Base-by-base conservation (phyloP, 2,113 vertebrate genomes). In the Cyprinodon brontotheroides region DNA sequence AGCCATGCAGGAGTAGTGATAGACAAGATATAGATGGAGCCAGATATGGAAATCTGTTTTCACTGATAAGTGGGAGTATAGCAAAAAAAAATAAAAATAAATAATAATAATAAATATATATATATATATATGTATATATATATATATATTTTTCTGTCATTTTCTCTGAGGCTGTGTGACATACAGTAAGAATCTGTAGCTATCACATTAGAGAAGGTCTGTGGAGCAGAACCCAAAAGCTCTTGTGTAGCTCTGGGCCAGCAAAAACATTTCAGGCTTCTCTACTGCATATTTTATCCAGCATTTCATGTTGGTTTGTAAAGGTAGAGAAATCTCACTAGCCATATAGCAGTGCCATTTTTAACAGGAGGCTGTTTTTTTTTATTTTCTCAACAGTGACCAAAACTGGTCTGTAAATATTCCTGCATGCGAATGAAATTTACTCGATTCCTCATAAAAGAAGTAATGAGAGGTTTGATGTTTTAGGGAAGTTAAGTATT, bases 21-120 rank as follows among this genome's bases (percentile, higher is more conserved):
- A 68, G 64, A 73, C 22, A n/a, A 29, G 15, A 60, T 12, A 65
- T 29, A 47, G 62, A 40, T 38, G 79, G 77, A 79, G 59, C 5
- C n/a, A n/a, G 61, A 73, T 61, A 78, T 70, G 53, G 69, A 45
- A 64, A 1, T 38, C 70, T 43, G 75, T 43, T 78, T 71, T 72
- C 75, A 74, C 48, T 63, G 63, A 83, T 78, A 61, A 70, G 80
- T 70, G 75, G 38, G 66, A 68, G 73, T 59, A 48, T 41, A 71
- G 50, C 22, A 15, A 48, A 74, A 65, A 65, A 14, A 59, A 80
- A 70, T 3, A n/a, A 59, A 59, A 4, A 61, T 29, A 29, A 29
- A 1, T 12, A 29, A 50, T 50, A 29, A 29, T 29, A 29, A 29
- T 29, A 29, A 1, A 29, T 29, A 29, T 29, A 29, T 29, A 29